Evolutionary conservation across 1,140 invertebrate species (phyloP), one percentile per base, ranked within the genome.

Genomic region (Oreohelix idahoensis): DNA sequence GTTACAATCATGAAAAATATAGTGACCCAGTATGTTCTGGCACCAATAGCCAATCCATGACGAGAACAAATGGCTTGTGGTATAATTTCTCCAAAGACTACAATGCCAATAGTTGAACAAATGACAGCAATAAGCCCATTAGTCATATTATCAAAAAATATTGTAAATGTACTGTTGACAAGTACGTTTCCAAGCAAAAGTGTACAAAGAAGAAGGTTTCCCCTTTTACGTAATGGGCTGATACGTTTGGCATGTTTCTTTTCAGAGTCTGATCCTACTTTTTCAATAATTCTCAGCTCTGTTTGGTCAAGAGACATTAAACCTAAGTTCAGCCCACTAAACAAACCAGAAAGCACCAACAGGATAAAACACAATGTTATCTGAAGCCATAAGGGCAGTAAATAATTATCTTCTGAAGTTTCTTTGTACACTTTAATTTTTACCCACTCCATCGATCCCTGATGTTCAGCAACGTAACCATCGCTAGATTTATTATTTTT

Each of bases 131-230:
- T 95, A 42, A 95, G 81, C 15, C 95, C 95, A 58, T 97, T 97
- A 29, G 97, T 98, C 84, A 99, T 92, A 89, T 97, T 96, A 91
- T 99, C 98, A 91, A 99, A 93, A 15, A 99, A 93, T 92, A 99
- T 98, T 1, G 98, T 99, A 88, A 99, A 96, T 26, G 97, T 96
- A 0, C 97, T 98, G 93, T 99, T 99, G 17, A 99, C 98, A 81
- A 99, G 95, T 51, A 99, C 98, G 92, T 99, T 99, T 29, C 97
- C 98, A 45, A 99, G 94, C 63, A 99, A 93, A 87, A 99, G 96
- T 45, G 95, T 94, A 93, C 98, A 99, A 20, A 99, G 94, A 36
- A 99, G 93, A 93, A 97, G 99, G 94, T 99, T 99, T 73, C 98
- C 98, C 89, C 94, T 0, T 83, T 93, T 93, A 36, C 93, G 79